phyloP scores from a whole-genome alignment of 64 coral and sea anemone species.

The Platygyra sinensis region DNA sequence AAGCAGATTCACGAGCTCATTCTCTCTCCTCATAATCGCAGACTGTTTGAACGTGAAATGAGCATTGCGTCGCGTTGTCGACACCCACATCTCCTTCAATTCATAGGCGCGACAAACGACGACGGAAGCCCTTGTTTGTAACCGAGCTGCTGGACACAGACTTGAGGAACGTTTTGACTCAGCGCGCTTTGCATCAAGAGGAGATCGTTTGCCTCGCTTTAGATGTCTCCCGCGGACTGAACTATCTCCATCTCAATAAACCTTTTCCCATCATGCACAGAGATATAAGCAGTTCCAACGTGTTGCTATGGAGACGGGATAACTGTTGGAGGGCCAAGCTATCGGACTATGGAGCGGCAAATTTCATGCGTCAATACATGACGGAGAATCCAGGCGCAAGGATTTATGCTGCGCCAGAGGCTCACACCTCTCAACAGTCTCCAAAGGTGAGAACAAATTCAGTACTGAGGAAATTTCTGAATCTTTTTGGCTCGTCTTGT shows the following conservation, averaged over 20 bases:
- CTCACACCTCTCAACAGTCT: too few relatives aligned
- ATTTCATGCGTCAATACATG: too few relatives aligned
- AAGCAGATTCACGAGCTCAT: constrained; percentile 93
- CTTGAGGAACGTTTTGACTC: constrained; percentile 66
- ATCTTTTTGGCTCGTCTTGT: too few relatives aligned
- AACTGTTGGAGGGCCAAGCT: too few relatives aligned
- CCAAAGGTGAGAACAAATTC: too few relatives aligned
- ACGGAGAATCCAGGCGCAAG: too few relatives aligned
- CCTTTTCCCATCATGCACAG: too few relatives aligned
- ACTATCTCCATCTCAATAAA: constrained; percentile 92
- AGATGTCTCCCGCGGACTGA: constrained; percentile 82
- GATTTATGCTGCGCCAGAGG: too few relatives aligned
- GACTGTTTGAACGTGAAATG: constrained; percentile 97
- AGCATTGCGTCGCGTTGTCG: constrained; percentile 87
- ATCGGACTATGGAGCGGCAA: too few relatives aligned
- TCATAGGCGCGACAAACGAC: constrained; percentile 93
- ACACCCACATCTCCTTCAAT: constrained; percentile 89
- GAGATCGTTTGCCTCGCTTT: constrained; percentile 73
- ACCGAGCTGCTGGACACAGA: constrained; percentile 87
- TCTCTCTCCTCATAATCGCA: constrained; percentile 85
- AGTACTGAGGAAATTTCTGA: too few relatives aligned
- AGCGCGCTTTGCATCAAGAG: constrained; percentile 79
- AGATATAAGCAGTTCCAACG: too few relatives aligned
- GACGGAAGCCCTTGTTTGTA: constrained; percentile 74
- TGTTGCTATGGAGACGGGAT: too few relatives aligned